Percentiles rank a stretch among this genome's conserved stretches.
Conservation (phyloP, 2,797 vertebrate genomes). For the Gallinago solitaria region DNA sequence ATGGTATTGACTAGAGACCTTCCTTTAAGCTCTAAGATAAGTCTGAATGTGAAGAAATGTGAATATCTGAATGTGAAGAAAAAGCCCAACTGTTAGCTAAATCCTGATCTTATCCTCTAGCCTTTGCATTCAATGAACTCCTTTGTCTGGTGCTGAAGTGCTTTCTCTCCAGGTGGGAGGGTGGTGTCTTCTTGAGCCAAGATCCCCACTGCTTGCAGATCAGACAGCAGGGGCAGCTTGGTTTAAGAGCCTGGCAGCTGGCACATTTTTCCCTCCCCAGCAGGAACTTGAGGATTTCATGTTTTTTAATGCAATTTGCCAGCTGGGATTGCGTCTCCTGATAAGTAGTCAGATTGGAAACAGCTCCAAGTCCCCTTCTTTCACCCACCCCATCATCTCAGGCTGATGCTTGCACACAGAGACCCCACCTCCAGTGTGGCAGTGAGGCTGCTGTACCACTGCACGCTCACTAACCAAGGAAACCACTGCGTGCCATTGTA, state of each 20-base stretch:
- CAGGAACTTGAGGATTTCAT: slow-evolving; percentile 22
- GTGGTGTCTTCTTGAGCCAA: not conserved
- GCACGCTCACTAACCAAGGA: not conserved
- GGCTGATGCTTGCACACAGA: not conserved
- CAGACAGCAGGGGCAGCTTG: not conserved
- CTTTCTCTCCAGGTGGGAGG: not conserved
- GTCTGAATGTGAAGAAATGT: not conserved
- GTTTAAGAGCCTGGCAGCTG: slow-evolving; percentile 12
- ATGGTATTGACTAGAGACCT: not conserved
- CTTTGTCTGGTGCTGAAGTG: not conserved
- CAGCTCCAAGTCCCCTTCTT: not conserved
- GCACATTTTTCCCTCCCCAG: not conserved
- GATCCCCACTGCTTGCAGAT: not conserved
- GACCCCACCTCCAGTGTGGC: rapidly evolving
- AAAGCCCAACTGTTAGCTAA: not conserved
- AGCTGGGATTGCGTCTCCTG: not conserved
- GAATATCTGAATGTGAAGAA: not conserved
- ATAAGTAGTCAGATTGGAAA: not conserved
- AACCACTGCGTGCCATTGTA: not conserved
- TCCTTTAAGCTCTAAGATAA: not conserved
- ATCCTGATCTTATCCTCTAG: not conserved
- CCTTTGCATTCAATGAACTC: not conserved
- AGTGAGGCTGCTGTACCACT: not conserved
- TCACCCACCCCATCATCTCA: not conserved
- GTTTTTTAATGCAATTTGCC: not conserved